Percentiles rank a stretch among this genome's conserved stretches.
phyloP scores from a whole-genome alignment of 2,113 vertebrate genomes.

The Carassius auratus region DNA sequence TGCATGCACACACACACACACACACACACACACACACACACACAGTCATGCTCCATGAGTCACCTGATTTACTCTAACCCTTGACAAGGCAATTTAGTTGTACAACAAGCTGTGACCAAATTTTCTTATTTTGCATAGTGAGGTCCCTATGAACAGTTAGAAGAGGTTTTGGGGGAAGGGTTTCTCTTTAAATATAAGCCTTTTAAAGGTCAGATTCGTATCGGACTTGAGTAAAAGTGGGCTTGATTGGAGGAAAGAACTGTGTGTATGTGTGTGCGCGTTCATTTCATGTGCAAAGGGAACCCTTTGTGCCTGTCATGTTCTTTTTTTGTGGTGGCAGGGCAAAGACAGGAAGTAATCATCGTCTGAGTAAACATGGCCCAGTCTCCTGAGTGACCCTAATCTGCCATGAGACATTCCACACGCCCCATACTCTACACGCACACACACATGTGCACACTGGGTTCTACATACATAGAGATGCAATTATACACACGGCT shows the following conservation, averaged over 20 bases:
- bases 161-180: neutral
- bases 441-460: constrained; percentile 23
- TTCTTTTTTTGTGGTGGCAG: constrained; percentile 49
- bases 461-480: constrained; percentile 68
- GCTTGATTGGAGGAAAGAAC: constrained; percentile 12
- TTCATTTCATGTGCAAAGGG: constrained; percentile 36
- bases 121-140: constrained; percentile 57
- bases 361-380: constrained; percentile 77
- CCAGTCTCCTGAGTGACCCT: constrained; percentile 71
- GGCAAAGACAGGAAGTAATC: constrained; percentile 81
- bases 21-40: constrained; percentile 34
- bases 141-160: constrained; percentile 17
- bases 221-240: constrained; percentile 22
- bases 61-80: constrained; percentile 57
- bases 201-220: constrained; percentile 30
- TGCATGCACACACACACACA: neutral
- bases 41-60: constrained; percentile 45
- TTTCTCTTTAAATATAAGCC: neutral
- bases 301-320: constrained; percentile 35
- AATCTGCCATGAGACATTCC: constrained; percentile 79
- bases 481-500: constrained; percentile 64
- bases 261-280: constrained; percentile 51
- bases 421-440: constrained; percentile 53
- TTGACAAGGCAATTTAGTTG: constrained; percentile 59
- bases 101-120: constrained; percentile 50